Conservation (phyloP, 2,113 vertebrate genomes). For the Mastomys coucha region DNA sequence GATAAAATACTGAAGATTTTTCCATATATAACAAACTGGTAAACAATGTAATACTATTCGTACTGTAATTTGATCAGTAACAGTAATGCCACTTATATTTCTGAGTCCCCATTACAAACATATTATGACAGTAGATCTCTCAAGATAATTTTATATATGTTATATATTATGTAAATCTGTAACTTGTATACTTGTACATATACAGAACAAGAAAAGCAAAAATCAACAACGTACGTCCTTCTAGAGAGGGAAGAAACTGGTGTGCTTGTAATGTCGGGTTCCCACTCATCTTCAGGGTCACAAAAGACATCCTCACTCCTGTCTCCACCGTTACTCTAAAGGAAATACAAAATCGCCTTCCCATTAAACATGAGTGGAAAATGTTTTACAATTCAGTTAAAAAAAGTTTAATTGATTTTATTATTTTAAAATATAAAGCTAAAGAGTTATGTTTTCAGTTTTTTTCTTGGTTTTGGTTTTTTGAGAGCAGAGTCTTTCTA, state of each 20-base stretch:
- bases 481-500: background rate
- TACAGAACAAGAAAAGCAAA: too few relatives aligned
- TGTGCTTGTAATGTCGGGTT: conserved; percentile 92
- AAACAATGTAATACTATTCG: background rate
- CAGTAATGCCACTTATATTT: background rate
- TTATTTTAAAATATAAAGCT: conserved; percentile 14
- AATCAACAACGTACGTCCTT: conserved; percentile 89
- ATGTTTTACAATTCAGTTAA: background rate
- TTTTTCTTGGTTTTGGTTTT: background rate
- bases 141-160: too few relatives aligned
- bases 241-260: conserved; percentile 91
- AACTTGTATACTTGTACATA: too few relatives aligned
- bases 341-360: background rate
- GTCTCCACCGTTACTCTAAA: conserved; percentile 88
- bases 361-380: background rate
- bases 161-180: too few relatives aligned
- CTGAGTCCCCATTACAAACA: background rate
- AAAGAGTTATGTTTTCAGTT: background rate
- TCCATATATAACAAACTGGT: background rate
- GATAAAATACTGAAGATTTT: conserved; percentile 14
- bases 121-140: background rate
- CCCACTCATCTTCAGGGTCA: conserved; percentile 96
- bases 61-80: background rate
- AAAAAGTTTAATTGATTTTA: background rate
- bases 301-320: conserved; percentile 94